phyloP scores from a whole-genome alignment of 2,113 vertebrate species.

The Chrysochloris asiatica region DNA sequence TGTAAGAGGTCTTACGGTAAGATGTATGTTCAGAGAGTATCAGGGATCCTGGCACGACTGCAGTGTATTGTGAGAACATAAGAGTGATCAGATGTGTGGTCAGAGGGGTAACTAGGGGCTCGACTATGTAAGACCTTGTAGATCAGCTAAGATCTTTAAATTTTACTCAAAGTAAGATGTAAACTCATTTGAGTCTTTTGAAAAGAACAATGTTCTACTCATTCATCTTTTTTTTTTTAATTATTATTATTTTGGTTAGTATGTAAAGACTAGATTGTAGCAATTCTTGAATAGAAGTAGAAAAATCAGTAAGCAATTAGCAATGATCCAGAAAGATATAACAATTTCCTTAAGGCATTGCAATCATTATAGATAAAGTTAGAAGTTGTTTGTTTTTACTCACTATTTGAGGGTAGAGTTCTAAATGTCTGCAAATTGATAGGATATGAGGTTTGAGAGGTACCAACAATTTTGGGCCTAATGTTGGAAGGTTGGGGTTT shows the following conservation, averaged over 20 bases:
- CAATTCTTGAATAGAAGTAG: background rate
- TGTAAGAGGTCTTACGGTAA: background rate
- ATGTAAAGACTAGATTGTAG: background rate
- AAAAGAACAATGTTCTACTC: background rate
- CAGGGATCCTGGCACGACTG: accelerated
- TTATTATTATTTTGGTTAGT: background rate
- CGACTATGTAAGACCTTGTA: background rate
- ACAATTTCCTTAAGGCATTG: background rate
- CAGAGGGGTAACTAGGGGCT: background rate
- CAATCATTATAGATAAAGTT: background rate
- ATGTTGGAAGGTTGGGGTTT: background rate
- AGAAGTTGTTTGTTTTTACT: background rate
- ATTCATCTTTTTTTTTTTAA: background rate
- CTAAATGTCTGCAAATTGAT: background rate
- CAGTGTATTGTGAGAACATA: too few relatives aligned
- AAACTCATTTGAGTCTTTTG: background rate
- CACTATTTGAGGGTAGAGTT: background rate
- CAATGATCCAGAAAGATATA: background rate
- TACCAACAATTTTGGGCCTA: background rate
- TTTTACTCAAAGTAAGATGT: background rate
- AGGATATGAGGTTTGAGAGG: background rate
- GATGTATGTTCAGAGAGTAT: background rate
- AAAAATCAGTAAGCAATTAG: background rate
- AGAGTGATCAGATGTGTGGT: background rate
- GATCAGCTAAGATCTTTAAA: background rate